phyloP scores from a whole-genome alignment of 2,113 vertebrate species.

The Talpa occidentalis region DNA sequence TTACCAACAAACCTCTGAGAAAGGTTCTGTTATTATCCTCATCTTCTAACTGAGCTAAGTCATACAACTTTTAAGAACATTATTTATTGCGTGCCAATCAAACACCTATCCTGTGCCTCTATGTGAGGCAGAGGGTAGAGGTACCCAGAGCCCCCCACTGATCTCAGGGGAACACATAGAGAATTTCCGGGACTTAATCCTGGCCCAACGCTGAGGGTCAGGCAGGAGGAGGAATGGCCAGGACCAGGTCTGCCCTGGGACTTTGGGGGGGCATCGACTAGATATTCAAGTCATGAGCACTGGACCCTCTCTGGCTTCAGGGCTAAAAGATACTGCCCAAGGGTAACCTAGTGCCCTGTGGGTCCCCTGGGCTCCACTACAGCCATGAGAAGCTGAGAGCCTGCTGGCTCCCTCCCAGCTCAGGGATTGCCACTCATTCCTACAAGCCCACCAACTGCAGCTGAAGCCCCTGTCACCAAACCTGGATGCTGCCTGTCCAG shows the following conservation, averaged over 20 bases:
- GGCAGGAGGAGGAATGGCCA: background rate
- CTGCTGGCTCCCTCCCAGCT: background rate
- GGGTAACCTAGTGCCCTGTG: background rate
- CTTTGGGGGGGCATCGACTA: background rate
- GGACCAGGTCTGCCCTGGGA: background rate
- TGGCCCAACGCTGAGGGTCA: background rate
- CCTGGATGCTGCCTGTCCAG: background rate
- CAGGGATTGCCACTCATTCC: background rate
- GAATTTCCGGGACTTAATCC: background rate
- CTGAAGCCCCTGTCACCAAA: background rate
- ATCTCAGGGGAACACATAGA: background rate
- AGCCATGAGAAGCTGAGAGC: background rate
- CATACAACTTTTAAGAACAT: background rate
- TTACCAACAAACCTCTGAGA: background rate
- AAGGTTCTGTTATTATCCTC: background rate
- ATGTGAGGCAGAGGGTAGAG: fast-evolving
- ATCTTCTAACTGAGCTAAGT: background rate
- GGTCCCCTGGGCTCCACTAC: background rate
- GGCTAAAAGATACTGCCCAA: background rate
- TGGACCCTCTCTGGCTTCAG: background rate
- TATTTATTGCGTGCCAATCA: background rate
- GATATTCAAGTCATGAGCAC: background rate
- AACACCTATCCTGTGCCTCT: background rate
- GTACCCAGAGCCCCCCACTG: background rate
- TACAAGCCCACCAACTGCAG: background rate